A percentile compares a stretch with the other conserved stretches of the same genome.
Evolutionary conservation across 2,797 vertebrate genomes (phyloP).

Genomic region (Buceros bicornis): DNA sequence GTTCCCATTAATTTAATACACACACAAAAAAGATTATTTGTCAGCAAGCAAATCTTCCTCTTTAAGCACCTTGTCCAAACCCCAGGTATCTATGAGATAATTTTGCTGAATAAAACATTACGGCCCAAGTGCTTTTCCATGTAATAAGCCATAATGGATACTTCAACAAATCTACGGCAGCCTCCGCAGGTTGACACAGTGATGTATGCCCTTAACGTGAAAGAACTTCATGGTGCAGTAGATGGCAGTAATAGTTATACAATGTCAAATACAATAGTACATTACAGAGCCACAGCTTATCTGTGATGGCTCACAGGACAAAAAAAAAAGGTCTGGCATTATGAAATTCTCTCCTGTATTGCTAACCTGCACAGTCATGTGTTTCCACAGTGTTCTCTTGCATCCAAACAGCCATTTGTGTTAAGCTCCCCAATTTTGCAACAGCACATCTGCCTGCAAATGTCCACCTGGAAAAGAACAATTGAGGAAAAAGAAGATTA

Average conservation of each 20-base stretch:
- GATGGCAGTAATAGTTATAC: neutral
- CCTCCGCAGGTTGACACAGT: neutral
- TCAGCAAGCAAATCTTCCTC: conserved; percentile 43
- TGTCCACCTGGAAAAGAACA: neutral
- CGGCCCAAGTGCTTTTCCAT: neutral
- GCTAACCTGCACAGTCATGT: neutral
- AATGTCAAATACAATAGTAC: neutral
- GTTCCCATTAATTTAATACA: conserved; percentile 47
- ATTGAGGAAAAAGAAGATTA: neutral
- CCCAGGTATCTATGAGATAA: neutral
- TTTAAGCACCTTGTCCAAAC: conserved; percentile 21
- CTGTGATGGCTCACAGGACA: neutral
- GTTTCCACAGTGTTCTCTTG: neutral
- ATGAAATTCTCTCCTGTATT: neutral
- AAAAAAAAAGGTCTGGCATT: neutral
- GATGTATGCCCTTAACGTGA: neutral
- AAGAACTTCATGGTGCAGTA: neutral
- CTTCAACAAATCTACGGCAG: conserved; percentile 7
- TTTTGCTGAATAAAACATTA: conserved; percentile 45
- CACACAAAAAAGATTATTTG: neutral
- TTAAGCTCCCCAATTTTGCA: neutral
- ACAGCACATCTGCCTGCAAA: neutral
- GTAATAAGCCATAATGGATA: neutral
- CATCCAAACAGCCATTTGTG: neutral
- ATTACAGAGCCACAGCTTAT: neutral